phyloP scores from a whole-genome alignment of 2,888 invertebrate species.

The Phymatocera aterrima region DNA sequence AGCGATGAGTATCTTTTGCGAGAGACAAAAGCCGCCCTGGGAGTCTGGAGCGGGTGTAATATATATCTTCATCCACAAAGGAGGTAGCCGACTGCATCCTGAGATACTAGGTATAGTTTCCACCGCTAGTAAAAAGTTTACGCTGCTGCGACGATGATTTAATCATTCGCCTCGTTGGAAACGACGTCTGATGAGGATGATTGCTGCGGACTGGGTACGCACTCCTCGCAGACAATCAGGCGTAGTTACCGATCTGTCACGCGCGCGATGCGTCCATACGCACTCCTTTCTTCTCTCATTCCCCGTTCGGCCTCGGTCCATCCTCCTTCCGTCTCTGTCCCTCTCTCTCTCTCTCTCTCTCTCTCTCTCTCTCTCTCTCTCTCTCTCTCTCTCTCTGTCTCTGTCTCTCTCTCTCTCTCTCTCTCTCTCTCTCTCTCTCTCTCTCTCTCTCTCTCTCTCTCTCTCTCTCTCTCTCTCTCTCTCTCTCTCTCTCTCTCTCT shows the following conservation, averaged over 20 bases:
- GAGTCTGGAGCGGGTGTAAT: constrained; percentile 18
- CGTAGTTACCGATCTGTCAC: constrained; percentile 48
- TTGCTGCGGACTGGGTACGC: constrained; percentile 35
- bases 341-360: not conserved
- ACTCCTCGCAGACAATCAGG: constrained; percentile 42
- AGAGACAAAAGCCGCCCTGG: constrained; percentile 11
- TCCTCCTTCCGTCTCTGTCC: not conserved
- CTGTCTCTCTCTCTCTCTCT: not conserved
- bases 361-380: too few relatives aligned
- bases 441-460: not conserved
- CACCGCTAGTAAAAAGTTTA: constrained; percentile 23
- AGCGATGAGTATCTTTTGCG: not conserved
- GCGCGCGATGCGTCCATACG: constrained; percentile 48
- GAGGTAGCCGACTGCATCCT: constrained; percentile 26
- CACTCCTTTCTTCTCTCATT: constrained; percentile 28
- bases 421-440: constrained; percentile 3
- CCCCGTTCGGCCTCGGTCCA: not conserved
- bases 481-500: too few relatives aligned
- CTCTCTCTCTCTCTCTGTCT: not conserved
- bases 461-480: too few relatives aligned
- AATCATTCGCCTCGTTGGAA: constrained; percentile 48
- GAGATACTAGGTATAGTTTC: constrained; percentile 16
- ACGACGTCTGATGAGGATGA: constrained; percentile 32
- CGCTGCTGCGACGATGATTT: constrained; percentile 41
- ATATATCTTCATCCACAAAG: constrained; percentile 41